phyloP scores from a whole-genome alignment of 2,113 vertebrate species.

The Addax nasomaculatus region DNA sequence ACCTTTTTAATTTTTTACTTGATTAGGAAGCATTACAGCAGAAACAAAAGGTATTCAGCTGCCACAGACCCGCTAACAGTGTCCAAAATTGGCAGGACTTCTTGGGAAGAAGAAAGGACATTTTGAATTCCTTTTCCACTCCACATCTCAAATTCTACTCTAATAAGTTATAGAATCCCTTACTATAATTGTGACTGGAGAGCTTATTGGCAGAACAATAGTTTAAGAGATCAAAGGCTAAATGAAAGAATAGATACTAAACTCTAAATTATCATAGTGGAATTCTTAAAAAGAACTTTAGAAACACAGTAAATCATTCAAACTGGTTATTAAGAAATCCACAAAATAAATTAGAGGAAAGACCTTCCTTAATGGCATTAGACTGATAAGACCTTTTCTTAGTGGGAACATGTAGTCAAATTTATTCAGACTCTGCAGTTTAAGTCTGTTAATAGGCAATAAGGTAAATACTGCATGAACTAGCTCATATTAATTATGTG shows the following conservation, averaged over 20 bases:
- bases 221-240: constrained; percentile 42
- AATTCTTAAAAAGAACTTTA: not conserved
- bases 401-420: not conserved
- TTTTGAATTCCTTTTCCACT: constrained; percentile 35
- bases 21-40: not conserved
- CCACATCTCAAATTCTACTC: constrained; percentile 57
- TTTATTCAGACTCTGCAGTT: not conserved
- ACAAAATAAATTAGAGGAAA: not conserved
- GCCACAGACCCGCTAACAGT: not conserved
- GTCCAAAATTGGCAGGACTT: not conserved
- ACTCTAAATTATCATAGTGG: accelerated
- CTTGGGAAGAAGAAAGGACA: not conserved
- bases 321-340: not conserved
- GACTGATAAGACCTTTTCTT: not conserved
- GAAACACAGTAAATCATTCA: not conserved
- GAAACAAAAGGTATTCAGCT: not conserved
- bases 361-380: not conserved
- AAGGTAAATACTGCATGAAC: not conserved
- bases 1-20: constrained; percentile 1
- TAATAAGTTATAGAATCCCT: constrained; percentile 57
- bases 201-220: constrained; percentile 70
- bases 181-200: constrained; percentile 55
- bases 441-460: not conserved
- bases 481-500: not conserved
- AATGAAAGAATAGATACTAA: constrained; percentile 26